Percentiles rank a stretch among this genome's conserved stretches.
Conservation (phyloP, 2,888 invertebrate species). For the Hoplodrina blanda region DNA sequence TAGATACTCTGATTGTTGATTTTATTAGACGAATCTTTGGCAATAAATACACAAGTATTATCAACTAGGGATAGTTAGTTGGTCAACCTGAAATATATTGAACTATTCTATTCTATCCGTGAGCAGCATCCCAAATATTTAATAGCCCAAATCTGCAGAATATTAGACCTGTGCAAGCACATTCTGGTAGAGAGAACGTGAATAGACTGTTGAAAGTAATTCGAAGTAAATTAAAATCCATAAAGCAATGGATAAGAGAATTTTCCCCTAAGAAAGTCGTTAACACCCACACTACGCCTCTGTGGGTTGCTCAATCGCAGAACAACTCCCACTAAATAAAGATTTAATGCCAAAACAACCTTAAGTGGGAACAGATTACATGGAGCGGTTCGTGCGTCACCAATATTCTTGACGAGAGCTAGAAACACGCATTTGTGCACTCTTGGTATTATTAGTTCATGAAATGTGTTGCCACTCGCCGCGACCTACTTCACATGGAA, state of each 20-base stretch:
- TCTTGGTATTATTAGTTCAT: slow-evolving; percentile 60
- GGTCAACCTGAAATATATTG: slow-evolving; percentile 25
- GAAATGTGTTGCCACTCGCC: slow-evolving; percentile 50
- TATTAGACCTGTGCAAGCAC: slow-evolving; percentile 32
- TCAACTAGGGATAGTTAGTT: slow-evolving; percentile 9
- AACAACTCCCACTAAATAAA: slow-evolving; percentile 71
- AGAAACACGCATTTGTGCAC: slow-evolving; percentile 57
- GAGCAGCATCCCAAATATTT: slow-evolving; percentile 29
- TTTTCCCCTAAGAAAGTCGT: slow-evolving; percentile 69
- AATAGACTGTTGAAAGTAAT: slow-evolving; percentile 42
- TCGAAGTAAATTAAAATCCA: slow-evolving; percentile 63
- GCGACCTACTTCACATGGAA: slow-evolving; percentile 56
- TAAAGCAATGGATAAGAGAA: slow-evolving; percentile 65
- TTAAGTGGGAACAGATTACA: slow-evolving; percentile 57
- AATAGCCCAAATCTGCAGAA: slow-evolving; percentile 33
- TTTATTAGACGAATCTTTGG: no score
- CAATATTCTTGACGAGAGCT: slow-evolving; percentile 41
- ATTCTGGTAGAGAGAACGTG: slow-evolving; percentile 31
- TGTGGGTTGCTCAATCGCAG: slow-evolving; percentile 56
- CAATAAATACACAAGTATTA: neutral
- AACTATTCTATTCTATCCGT: slow-evolving; percentile 23
- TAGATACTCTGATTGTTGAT: no score
- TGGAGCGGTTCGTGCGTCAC: slow-evolving; percentile 56
- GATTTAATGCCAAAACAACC: slow-evolving; percentile 75
- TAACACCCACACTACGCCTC: slow-evolving; percentile 71